These are phyloP conservation scores for Drosophila insularis DNA, from an alignment of 1,140 invertebrate species.

Conservation along the genomic window DNA sequence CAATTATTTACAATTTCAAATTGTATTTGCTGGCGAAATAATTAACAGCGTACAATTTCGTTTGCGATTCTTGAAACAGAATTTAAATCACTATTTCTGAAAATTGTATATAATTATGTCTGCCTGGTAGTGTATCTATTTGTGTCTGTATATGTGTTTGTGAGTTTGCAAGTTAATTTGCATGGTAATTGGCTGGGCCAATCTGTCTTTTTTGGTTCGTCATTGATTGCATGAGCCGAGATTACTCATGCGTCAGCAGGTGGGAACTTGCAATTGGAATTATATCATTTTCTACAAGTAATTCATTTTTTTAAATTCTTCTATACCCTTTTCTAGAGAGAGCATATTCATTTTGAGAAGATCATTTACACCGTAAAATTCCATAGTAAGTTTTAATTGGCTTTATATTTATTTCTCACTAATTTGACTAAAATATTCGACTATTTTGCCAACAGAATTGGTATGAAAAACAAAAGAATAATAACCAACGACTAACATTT, in stretches of 20 bases:
- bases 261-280: constrained; percentile 2
- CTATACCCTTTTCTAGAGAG: background rate
- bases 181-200: constrained; percentile 40
- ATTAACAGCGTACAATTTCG: constrained; percentile 15
- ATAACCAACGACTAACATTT: no score
- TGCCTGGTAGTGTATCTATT: background rate
- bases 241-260: constrained; percentile 10
- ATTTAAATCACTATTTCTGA: constrained; percentile 36
- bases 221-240: constrained; percentile 36
- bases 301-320: background rate
- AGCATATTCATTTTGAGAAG: background rate
- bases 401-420: no score
- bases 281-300: background rate
- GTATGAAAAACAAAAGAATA: no score
- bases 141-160: background rate
- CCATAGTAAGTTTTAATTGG: no score
- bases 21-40: constrained; percentile 20
- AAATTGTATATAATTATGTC: constrained; percentile 20
- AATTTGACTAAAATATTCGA: no score
- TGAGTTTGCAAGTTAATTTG: constrained; percentile 31
- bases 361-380: no score
- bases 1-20: constrained; percentile 22
- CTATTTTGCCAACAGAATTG: no score
- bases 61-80: constrained; percentile 20
- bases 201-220: constrained; percentile 39